Base-by-base conservation (phyloP, 2,797 vertebrate genomes). In the Syngnathus acus region DNA sequence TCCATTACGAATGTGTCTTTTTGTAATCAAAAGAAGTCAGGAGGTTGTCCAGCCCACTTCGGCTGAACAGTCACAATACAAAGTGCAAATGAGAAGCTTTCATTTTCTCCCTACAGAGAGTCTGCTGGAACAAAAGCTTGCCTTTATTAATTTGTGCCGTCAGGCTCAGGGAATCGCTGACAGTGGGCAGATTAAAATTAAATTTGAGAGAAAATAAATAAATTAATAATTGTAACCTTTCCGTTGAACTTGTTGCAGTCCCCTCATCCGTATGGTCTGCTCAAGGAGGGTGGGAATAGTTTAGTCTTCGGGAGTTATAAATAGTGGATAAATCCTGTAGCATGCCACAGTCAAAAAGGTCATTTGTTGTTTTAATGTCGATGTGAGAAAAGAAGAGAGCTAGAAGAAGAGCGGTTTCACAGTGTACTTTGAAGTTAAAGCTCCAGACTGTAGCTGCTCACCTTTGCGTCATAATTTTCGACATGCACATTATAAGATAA, bases 121-220 rank as follows among this genome's bases (percentile, higher is more conserved):
- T 72, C 64, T 68, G 68, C 11, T 70, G 75, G 85, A 87, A 90
- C 86, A 90, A 90, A 91, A 88, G 84, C 72, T 68, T 37, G 71
- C 82, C 86, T 89, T 91, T 90, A 90, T 89, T 89, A 87, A 90
- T 91, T 89, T 89, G 86, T 84, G 82, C 79, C 85, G 85, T 78
- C 80, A 78, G 87, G 87, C 88, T 84, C 68, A 14, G 88, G 87
- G 89, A 90, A 87, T 92, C 84, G 80, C 82, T 77, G 78, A 74
- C 75, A 80, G 82, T 65, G 60, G 82, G 72, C 76, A 66, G 76
- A 87, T 77, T 88, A 62, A 62, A 62, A 62, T 88, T 87, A 87
- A 82, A 88, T 88, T 89, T 82, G 75, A 77, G 54, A 9, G 32
- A 74, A 71, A 82, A 89, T 14, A 14, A 42, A 43, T 9, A 43